phyloP scores from a whole-genome alignment of 2,888 invertebrate genomes.

The Campoletis raptor region DNA sequence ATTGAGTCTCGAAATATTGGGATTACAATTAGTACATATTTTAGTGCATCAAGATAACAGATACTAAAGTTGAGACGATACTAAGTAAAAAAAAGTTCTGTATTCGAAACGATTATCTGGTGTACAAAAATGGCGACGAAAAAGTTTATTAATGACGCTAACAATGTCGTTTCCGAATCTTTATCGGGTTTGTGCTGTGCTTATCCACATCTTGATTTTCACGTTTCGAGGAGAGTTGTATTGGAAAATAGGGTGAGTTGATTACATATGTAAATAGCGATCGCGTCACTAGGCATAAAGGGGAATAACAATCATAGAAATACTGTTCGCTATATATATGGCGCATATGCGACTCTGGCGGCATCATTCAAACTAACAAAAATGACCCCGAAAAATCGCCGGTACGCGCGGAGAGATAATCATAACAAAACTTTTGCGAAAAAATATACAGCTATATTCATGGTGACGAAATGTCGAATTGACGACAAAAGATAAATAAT shows the following conservation, averaged over 20 bases:
- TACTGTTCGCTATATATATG: not conserved
- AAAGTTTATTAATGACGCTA: slow-evolving; percentile 78
- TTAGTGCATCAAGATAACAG: not conserved
- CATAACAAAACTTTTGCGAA: not conserved
- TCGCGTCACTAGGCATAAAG: not conserved
- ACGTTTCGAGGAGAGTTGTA: slow-evolving; percentile 78
- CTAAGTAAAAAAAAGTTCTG: not conserved
- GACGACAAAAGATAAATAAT: too few relatives aligned
- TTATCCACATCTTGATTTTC: slow-evolving; percentile 81
- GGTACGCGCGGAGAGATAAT: not conserved
- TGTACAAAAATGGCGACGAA: slow-evolving; percentile 71
- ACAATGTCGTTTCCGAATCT: slow-evolving; percentile 79
- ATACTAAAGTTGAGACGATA: not conserved
- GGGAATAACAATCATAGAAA: not conserved
- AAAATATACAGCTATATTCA: not conserved
- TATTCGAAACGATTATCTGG: not conserved
- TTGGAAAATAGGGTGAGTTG: slow-evolving; percentile 78
- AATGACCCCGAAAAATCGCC: not conserved
- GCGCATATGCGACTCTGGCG: not conserved
- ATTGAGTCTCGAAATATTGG: not conserved
- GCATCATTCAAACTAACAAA: not conserved
- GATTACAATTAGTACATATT: not conserved
- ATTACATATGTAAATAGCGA: not conserved
- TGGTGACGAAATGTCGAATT: too few relatives aligned
- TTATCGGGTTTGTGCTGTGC: slow-evolving; percentile 77